A percentile compares a stretch with the other conserved stretches of the same genome.
These are phyloP conservation scores for Beaufortia kweichowensis DNA, from an alignment of 2,113 vertebrate species.

Conservation along the genomic window DNA sequence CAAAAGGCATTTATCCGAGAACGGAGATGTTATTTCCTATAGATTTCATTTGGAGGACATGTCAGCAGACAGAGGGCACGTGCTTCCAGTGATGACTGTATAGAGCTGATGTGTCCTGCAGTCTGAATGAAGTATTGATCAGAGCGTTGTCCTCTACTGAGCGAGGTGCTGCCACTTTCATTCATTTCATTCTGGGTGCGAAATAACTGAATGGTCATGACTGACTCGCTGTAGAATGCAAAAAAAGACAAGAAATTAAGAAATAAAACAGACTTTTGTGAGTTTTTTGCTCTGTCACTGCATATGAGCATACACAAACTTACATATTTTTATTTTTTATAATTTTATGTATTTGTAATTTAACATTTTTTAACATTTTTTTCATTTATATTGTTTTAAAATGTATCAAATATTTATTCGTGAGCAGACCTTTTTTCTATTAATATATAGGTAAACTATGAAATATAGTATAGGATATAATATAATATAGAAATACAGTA, in stretches of 20 bases:
- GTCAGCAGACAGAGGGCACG: conserved; percentile 24
- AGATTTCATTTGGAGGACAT: conserved; percentile 12
- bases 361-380: too few species aligned
- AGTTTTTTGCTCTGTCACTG: too few species aligned
- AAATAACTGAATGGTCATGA: conserved; percentile 16
- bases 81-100: conserved; percentile 8
- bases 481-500: too few species aligned
- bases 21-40: background rate
- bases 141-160: conserved; percentile 17
- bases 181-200: conserved; percentile 12
- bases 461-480: too few species aligned
- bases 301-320: too few species aligned
- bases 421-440: too few species aligned
- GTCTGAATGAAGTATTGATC: conserved; percentile 53
- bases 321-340: too few species aligned
- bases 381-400: too few species aligned
- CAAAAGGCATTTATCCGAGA: background rate
- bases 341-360: too few species aligned
- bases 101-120: background rate
- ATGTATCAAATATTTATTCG: too few species aligned
- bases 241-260: background rate
- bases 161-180: background rate
- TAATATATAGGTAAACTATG: too few species aligned
- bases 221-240: background rate
- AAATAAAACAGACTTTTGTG: background rate